Base-by-base conservation (phyloP, 2,888 invertebrate species). In the Bellardia pandia region DNA sequence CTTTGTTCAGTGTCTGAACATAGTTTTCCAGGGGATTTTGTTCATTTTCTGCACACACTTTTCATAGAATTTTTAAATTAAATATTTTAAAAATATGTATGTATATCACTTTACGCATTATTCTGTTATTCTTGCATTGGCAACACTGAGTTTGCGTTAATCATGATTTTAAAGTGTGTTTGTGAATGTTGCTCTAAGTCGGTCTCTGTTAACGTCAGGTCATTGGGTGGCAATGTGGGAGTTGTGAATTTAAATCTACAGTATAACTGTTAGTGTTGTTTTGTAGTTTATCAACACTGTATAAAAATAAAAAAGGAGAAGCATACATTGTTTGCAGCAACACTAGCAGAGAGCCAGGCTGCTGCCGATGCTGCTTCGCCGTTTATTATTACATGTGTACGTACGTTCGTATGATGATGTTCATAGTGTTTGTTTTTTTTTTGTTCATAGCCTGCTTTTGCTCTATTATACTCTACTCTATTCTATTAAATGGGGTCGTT, bases 201-300 rank as follows among this genome's bases (percentile, higher is more conserved):
- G 79, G 80, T 69, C 77, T 80, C 85, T 79, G 88, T 72, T 79
- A 68, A 75, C 88, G 86, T 85, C 89, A 86, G 89, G 89, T 88
- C 88, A 89, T 69, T 82, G 89, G 89, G 89, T 89, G 89, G 88
- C 71, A 74, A 85, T 78, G 81, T 68, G 72, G 84, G 86, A 56
- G 86, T 68, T 51, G 58, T 30, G 11, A n/a, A 58, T 33, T 30
- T 16, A 33, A 42, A 58, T n/a, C 13, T 62, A 42, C 42, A 45
- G 11, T 58, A 48, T 56, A 45, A 81, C 40, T 76, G 76, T 83
- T 53, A 33, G 2, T 33, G 9, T 42, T 71, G 14, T 60, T 69
- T 53, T 48, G 68, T 75, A 51, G n/a, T 56, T 40, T n/a, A 23
- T 23, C 4, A 30, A 30, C 37, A 37, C 4, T 6, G 6, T 6